Evolutionary conservation across 2,797 vertebrate genomes (phyloP).

Genomic region (Catharus ustulatus): DNA sequence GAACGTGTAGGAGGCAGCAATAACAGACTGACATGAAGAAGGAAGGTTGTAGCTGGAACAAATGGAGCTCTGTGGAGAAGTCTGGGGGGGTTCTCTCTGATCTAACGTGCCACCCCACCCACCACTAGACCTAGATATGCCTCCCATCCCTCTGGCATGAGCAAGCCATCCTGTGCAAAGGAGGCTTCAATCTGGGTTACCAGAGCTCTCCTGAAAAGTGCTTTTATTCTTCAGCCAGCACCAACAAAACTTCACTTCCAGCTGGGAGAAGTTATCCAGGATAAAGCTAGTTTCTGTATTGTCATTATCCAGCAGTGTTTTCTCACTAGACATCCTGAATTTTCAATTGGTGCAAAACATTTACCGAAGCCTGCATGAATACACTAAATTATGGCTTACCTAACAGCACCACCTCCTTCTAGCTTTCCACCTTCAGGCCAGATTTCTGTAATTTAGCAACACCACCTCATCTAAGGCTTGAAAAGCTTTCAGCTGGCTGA

Average conservation of each 20-base stretch:
- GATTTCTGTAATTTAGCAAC: neutral
- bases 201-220: neutral
- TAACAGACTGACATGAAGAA: neutral
- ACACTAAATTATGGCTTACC: neutral
- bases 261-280: neutral
- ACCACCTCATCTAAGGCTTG: neutral
- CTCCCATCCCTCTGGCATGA: neutral
- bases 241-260: neutral
- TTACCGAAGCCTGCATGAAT: neutral
- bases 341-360: neutral
- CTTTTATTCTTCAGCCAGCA: neutral
- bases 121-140: neutral
- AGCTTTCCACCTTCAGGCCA: neutral
- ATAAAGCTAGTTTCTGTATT: neutral
- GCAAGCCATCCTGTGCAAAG: neutral
- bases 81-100: neutral
- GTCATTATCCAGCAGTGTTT: neutral
- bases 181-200: neutral
- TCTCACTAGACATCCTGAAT: neutral
- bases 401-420: neutral
- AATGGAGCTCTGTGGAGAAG: neutral
- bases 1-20: constrained; percentile 39
- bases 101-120: neutral
- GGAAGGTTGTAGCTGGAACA: neutral
- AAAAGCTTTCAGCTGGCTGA: neutral